Base-by-base conservation (phyloP, 1,140 invertebrate species). In the Chymomyza costata region DNA sequence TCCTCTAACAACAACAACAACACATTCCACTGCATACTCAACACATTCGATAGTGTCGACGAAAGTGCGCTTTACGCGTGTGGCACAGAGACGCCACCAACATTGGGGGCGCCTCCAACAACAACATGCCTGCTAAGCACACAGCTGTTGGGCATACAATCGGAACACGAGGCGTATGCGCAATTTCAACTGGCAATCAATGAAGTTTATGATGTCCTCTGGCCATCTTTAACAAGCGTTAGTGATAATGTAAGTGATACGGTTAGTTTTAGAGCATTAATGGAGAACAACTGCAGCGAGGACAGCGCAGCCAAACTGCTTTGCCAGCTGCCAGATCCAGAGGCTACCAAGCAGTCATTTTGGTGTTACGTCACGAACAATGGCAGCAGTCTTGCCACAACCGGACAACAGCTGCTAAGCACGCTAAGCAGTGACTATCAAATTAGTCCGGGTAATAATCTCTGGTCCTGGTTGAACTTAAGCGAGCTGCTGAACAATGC, bases 181-280 rank as follows among this genome's bases (percentile, higher is more conserved):
- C 67, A 84, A 63, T 82, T 85, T 58, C 50, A 80, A 44, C 63
- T 85, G 60, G 61, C 69, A 59, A 60, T 83, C 57, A 76, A 55
- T 25, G 65, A 54, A n/a, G n/a, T n/a, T n/a, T n/a, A n/a, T n/a
- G n/a, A n/a, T n/a, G n/a, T n/a, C n/a, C n/a, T n/a, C n/a, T n/a
- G 47, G 38, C 31, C 37, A 46, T 73, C 15, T 14, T 3, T 16
- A 34, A 6, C 35, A 38, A 38, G 5, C 6, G 8, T 17, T 58
- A 68, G 73, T 80, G 73, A 80, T 80, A 80, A 80, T 61, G 53
- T 55, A 40, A 73, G 73, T 80, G 73, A 80, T 80, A 80, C 50
- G 51, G 37, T 68, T 59, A 68, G 53, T 56, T 60, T 73, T 53
- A 80, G 53, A 57, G 54, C 45, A 5, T 8, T 13, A 34, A 8